Conservation (phyloP, 2,113 vertebrate genomes). For the Alexandromys fortis region DNA sequence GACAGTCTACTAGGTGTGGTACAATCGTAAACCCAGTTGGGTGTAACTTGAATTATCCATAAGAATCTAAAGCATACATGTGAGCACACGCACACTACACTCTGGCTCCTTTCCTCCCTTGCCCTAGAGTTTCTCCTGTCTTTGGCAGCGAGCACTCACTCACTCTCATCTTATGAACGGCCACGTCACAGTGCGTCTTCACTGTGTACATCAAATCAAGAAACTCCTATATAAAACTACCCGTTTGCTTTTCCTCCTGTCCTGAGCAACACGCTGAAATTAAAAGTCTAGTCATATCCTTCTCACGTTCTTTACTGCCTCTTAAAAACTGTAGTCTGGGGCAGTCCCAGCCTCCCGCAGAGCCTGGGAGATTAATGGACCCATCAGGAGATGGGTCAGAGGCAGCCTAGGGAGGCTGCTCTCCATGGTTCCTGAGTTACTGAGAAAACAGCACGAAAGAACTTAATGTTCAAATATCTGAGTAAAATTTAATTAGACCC, state of each 20-base stretch:
- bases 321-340: conserved; percentile 72
- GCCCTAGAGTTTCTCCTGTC: neutral
- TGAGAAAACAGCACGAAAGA: conserved; percentile 50
- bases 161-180: neutral
- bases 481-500: conserved; percentile 53
- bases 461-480: conserved; percentile 55
- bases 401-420: conserved; percentile 19
- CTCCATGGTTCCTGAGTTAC: neutral
- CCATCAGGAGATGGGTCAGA: conserved; percentile 50
- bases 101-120: neutral
- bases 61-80: neutral
- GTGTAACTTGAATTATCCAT: neutral
- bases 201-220: conserved; percentile 22
- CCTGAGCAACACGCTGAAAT: neutral
- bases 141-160: neutral
- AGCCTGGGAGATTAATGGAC: conserved; percentile 77
- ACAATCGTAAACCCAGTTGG: neutral
- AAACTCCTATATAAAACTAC: neutral
- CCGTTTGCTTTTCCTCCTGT: conserved; percentile 43
- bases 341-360: conserved; percentile 52
- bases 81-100: neutral
- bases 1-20: neutral
- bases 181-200: neutral
- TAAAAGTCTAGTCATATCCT: conserved; percentile 71
- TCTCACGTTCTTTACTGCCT: conserved; percentile 46